Evolutionary conservation across 1,140 invertebrate genomes (phyloP).

Genomic region (Drosophila saltans): DNA sequence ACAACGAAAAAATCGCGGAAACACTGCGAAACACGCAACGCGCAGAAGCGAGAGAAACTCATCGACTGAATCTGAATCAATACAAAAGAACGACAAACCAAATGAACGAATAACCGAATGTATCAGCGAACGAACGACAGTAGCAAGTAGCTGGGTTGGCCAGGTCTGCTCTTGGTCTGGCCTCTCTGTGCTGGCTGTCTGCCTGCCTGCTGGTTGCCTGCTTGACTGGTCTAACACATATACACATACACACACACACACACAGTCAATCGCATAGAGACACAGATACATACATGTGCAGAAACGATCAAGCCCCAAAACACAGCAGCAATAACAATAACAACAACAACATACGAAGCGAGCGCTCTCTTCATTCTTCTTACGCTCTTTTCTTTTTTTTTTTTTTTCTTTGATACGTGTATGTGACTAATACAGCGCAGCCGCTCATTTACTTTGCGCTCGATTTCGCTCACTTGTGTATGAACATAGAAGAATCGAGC

Average conservation of each 20-base stretch:
- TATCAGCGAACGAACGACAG: constrained; percentile 41
- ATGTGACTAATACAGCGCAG: constrained; percentile 30
- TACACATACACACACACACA: constrained; percentile 36
- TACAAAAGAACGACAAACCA: constrained; percentile 61
- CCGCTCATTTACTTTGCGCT: constrained; percentile 60
- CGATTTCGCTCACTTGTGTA: constrained; percentile 51
- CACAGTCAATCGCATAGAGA: constrained; percentile 13
- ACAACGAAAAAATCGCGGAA: constrained; percentile 78
- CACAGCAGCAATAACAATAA: constrained; percentile 17
- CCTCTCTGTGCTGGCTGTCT: constrained; percentile 19
- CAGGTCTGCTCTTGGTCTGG: constrained; percentile 41
- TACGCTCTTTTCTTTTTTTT: not conserved
- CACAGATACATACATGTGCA: not conserved
- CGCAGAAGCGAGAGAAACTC: constrained; percentile 83
- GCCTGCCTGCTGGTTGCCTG: constrained; percentile 34
- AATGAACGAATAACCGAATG: constrained; percentile 36
- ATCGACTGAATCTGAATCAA: constrained; percentile 81
- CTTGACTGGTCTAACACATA: constrained; percentile 26
- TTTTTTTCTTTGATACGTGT: constrained; percentile 4
- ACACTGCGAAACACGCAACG: constrained; percentile 81
- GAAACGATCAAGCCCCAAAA: constrained; percentile 50
- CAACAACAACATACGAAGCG: no score
- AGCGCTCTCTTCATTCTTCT: constrained; percentile 51
- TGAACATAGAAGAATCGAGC: constrained; percentile 34
- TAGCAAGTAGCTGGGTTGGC: constrained; percentile 34